Percentiles rank a stretch among this genome's conserved stretches.
These are phyloP conservation scores for Sander vitreus DNA, from an alignment of 2,113 vertebrate genomes.

Conservation along the genomic window DNA sequence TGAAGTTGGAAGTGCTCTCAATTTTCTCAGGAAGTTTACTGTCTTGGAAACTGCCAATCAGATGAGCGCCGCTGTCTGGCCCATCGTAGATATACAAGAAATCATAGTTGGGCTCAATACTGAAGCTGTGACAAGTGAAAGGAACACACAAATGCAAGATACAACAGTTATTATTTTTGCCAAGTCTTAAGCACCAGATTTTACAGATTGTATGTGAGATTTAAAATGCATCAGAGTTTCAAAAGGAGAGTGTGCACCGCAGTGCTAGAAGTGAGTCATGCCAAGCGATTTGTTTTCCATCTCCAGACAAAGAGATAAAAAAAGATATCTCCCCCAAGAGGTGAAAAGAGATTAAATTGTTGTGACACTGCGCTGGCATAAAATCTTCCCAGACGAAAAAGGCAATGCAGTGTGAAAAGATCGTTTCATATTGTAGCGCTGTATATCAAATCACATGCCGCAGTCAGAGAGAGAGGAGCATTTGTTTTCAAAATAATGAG, in stretches of 20 bases:
- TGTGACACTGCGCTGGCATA: conserved; percentile 74
- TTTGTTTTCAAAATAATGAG: conserved; percentile 81
- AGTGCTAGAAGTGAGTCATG: conserved; percentile 63
- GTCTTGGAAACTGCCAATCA: conserved; percentile 98
- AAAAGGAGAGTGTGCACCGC: conserved; percentile 46
- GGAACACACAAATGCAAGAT: conserved; percentile 53
- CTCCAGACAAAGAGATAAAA: conserved; percentile 72
- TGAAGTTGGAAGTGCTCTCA: conserved; percentile 95
- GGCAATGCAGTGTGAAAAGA: conserved; percentile 76
- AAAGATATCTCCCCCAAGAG: conserved; percentile 72
- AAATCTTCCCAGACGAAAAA: conserved; percentile 72
- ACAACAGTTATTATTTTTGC: conserved; percentile 52
- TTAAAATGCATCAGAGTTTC: conserved; percentile 53
- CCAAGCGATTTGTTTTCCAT: conserved; percentile 75
- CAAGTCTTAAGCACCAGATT: conserved; percentile 52
- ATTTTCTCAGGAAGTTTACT: conserved; percentile 98
- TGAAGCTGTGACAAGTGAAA: conserved; percentile 87
- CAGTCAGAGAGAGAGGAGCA: conserved; percentile 53
- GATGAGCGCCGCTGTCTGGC: conserved; percentile 90
- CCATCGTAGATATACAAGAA: conserved; percentile 98
- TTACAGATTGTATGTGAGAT: conserved; percentile 47
- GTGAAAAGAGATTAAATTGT: conserved; percentile 79
- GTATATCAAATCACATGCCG: conserved; percentile 77
- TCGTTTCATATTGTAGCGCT: conserved; percentile 70
- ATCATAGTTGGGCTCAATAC: conserved; percentile 99